phyloP scores from a whole-genome alignment of 2,888 invertebrate species.

The Eumerus sabulonum region DNA sequence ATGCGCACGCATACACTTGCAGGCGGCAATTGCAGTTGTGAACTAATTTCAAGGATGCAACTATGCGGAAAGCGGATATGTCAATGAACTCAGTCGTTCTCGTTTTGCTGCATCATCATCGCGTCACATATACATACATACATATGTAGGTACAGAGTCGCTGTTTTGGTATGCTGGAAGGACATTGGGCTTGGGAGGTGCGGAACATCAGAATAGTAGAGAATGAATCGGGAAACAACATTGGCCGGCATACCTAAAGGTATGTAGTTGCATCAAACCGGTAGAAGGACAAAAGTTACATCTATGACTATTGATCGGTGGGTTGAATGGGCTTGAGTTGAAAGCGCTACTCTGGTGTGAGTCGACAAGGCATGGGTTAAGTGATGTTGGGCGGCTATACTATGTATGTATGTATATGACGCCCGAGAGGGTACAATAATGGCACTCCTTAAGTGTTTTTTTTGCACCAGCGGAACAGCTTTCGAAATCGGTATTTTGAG shows the following conservation, averaged over 20 bases:
- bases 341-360: too few relatives aligned
- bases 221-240: too few relatives aligned
- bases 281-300: slow-evolving; percentile 38
- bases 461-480: too few relatives aligned
- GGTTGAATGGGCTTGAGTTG: neutral
- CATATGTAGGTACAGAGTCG: neutral
- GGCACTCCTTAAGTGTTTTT: too few relatives aligned
- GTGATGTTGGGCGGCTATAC: too few relatives aligned
- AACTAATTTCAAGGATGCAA: slow-evolving; percentile 59
- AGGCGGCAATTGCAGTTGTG: slow-evolving; percentile 8
- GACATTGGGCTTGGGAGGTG: too few relatives aligned
- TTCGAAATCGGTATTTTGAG: too few relatives aligned
- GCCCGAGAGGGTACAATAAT: too few relatives aligned
- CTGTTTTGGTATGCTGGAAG: too few relatives aligned
- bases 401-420: too few relatives aligned
- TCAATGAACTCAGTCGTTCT: slow-evolving; percentile 45
- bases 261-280: slow-evolving; percentile 6
- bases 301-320: slow-evolving; percentile 19
- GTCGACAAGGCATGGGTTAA: too few relatives aligned
- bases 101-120: slow-evolving; percentile 38
- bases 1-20: slow-evolving; percentile 36
- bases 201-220: too few relatives aligned
- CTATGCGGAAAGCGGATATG: slow-evolving; percentile 53
- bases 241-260: slow-evolving; percentile 28
- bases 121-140: slow-evolving; percentile 12